Conservation (phyloP, 2,797 vertebrate species). For the Amblyraja radiata region DNA sequence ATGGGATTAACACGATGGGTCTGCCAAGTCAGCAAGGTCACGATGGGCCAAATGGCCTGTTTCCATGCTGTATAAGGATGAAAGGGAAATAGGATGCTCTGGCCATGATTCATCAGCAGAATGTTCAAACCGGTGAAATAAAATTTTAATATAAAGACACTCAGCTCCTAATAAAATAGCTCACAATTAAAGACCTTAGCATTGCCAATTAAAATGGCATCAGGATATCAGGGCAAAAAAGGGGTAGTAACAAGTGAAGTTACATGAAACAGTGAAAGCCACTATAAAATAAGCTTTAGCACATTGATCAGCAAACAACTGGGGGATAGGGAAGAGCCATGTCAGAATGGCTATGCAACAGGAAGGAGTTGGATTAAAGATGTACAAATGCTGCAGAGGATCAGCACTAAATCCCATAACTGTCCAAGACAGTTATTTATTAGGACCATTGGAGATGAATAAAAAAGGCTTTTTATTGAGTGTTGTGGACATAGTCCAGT, state of each 20-base stretch:
- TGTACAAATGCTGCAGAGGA: not conserved
- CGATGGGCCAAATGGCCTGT: too few species aligned
- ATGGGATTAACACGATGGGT: too few species aligned
- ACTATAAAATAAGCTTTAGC: not conserved
- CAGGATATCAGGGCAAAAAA: not conserved
- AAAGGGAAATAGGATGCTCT: too few species aligned
- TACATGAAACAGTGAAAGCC: not conserved
- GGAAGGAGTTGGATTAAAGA: not conserved
- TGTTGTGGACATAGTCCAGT: too few species aligned
- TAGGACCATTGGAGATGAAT: not conserved
- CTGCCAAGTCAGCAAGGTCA: too few species aligned
- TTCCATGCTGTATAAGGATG: too few species aligned
- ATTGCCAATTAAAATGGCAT: not conserved
- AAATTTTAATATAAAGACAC: not conserved
- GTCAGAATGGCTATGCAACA: not conserved
- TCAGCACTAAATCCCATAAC: not conserved
- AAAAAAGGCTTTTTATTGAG: not conserved
- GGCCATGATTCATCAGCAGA: not conserved
- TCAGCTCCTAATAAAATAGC: not conserved
- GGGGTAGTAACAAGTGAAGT: not conserved
- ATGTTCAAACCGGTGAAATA: not conserved
- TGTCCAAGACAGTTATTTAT: too few species aligned
- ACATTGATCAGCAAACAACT: not conserved
- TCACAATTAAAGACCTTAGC: not conserved
- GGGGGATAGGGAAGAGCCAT: not conserved